Conservation (phyloP, 2,797 vertebrate genomes). For the Glyptemys insculpta region DNA sequence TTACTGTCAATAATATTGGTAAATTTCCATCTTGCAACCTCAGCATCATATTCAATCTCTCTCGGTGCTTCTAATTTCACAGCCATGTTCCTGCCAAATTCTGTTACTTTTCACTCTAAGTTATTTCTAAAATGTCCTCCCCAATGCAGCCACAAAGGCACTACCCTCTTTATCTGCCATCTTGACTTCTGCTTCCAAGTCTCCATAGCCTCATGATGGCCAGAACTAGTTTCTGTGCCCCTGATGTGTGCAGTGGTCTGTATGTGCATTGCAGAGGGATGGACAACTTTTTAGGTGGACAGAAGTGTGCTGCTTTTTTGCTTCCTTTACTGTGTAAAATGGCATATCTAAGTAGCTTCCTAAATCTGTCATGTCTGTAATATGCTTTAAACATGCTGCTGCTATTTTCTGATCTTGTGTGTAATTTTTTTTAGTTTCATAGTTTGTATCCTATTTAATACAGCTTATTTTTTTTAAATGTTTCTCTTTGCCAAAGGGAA, state of each 20-base stretch:
- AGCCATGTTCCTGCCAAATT: not conserved
- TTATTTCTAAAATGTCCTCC: not conserved
- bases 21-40: not conserved
- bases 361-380: not conserved
- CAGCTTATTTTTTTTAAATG: not conserved
- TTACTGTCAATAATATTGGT: accelerated
- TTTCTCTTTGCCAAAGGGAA: not conserved
- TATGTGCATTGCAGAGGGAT: not conserved
- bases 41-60: accelerated
- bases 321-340: not conserved
- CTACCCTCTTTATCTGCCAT: not conserved
- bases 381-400: slow-evolving; percentile 11
- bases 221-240: not conserved
- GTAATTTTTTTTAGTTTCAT: not conserved
- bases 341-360: not conserved
- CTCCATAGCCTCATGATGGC: not conserved
- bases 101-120: not conserved
- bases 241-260: not conserved
- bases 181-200: not conserved
- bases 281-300: too few species aligned
- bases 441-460: not conserved
- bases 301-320: not conserved
- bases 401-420: not conserved
- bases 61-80: not conserved
- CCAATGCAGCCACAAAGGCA: not conserved